Base-by-base conservation (phyloP, 2,113 vertebrate genomes). In the Theristicus caerulescens region DNA sequence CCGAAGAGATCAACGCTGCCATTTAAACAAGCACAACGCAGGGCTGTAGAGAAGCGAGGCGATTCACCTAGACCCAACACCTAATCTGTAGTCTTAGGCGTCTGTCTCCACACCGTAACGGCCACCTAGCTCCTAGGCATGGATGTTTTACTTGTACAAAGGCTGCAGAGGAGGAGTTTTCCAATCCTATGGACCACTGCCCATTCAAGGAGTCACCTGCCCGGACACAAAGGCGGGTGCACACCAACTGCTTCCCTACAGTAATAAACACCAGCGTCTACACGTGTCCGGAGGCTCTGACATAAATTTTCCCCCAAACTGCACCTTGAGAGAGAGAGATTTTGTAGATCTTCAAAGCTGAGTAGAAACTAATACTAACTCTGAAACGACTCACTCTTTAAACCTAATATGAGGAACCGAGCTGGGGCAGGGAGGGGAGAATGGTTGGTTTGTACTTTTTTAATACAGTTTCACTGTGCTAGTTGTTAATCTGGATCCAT, bases 321-420 rank as follows among this genome's bases (percentile, higher is more conserved):
- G 87, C 91, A 94, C 86, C 85, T 89, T 29, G 82, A 86, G 80
- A 85, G 65, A 64, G 71, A 82, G 19, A 62, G 5, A 26, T 36
- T 86, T 44, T 70, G 24, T 89, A 83, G 78, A 8, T 47, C 44
- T 72, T 86, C 51, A 54, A 77, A 42, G 85, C 86, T 34, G 51
- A 81, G 71, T 86, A 95, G 87, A 69, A 70, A 16, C 59, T 67
- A 92, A 72, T 42, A 55, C 84, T 94, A 89, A 86, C 76, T 77
- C 86, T 83, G 46, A 76, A 61, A 13, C 72, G 22, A 72, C 58
- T 83, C 44, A 29, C 40, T 73, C 62, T 85, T 78, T 32, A 47
- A 71, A 82, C 42, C 61, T 78, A 40, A 7, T 13, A 20, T 3
- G 29, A 58, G 87, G 64, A 94, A 66, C n/a, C 2, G 4, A 93